A percentile compares a stretch with the other conserved stretches of the same genome.
Evolutionary conservation across 2,888 invertebrate genomes (phyloP).

Genomic region (Sminthurinus aureus): DNA sequence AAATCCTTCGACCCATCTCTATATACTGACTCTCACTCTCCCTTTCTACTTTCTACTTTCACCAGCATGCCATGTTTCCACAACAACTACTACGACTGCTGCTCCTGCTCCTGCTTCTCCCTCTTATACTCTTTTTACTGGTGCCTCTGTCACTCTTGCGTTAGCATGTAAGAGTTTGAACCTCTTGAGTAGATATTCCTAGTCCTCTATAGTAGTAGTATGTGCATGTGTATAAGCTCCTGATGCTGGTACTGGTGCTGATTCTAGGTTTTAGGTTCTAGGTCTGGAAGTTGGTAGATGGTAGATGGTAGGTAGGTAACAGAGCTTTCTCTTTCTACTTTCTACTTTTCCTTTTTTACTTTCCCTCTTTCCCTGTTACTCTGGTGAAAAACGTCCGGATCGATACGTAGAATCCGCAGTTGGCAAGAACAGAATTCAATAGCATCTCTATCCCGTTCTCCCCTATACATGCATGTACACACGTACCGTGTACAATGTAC

Average conservation of each 20-base stretch:
- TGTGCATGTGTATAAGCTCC: too few relatives aligned
- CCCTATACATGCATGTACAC: background rate
- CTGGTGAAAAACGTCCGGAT: slow-evolving; percentile 43
- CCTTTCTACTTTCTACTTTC: slow-evolving; percentile 20
- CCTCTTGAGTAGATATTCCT: background rate
- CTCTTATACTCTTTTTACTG: slow-evolving; percentile 13
- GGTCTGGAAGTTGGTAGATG: background rate
- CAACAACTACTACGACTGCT: slow-evolving; percentile 3
- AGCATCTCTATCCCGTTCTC: slow-evolving; percentile 28
- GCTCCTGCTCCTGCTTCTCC: background rate
- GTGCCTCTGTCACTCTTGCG: background rate
- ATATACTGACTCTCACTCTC: slow-evolving; percentile 32
- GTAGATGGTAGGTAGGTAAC: slow-evolving; percentile 30
- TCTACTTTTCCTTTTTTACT: too few relatives aligned
- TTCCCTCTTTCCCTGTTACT: background rate
- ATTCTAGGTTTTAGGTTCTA: too few relatives aligned
- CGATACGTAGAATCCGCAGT: slow-evolving; percentile 46
- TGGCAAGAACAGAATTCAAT: slow-evolving; percentile 46
- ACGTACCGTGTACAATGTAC: background rate
- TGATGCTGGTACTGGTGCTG: background rate
- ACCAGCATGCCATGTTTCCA: background rate
- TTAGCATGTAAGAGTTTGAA: background rate
- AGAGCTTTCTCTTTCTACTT: too few relatives aligned
- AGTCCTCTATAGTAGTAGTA: too few relatives aligned
- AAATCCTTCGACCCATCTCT: slow-evolving; percentile 35